Conservation (phyloP, 2,888 invertebrate species). For the Apodemia zela region DNA sequence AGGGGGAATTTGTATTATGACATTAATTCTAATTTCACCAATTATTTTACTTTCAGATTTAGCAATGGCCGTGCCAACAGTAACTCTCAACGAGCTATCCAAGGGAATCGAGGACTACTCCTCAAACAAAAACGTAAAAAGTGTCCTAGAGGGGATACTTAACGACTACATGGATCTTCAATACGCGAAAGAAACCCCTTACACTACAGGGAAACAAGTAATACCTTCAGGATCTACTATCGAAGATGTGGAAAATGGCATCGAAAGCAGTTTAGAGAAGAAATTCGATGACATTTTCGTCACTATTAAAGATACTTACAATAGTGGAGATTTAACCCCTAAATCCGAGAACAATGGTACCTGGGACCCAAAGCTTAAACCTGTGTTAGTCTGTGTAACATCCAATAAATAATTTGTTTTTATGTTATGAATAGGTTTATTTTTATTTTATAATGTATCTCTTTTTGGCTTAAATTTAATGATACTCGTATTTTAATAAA, state of each 20-base stretch:
- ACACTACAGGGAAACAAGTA: conserved; percentile 64
- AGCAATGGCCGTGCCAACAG: conserved; percentile 52
- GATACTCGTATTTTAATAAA: too few species aligned
- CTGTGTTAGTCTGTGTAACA: conserved; percentile 58
- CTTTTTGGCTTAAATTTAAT: conserved; percentile 7
- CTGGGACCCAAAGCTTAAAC: conserved; percentile 60
- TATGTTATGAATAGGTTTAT: conserved; percentile 20
- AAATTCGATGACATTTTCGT: conserved; percentile 55
- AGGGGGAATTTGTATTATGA: too few species aligned
- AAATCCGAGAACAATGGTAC: conserved; percentile 49
- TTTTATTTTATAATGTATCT: conserved; percentile 22
- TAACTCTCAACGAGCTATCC: conserved; percentile 54
- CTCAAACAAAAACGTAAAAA: conserved; percentile 46
- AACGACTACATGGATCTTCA: conserved; percentile 69
- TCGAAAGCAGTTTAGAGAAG: conserved; percentile 43
- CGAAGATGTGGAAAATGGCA: conserved; percentile 51
- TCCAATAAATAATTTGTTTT: conserved; percentile 42
- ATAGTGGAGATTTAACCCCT: conserved; percentile 57
- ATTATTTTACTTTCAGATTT: conserved; percentile 30
- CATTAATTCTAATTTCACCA: too few species aligned
- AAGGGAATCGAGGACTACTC: conserved; percentile 49
- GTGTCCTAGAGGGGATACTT: conserved; percentile 58
- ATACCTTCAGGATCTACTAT: conserved; percentile 50
- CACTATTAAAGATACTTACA: conserved; percentile 53
- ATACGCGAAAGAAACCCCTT: conserved; percentile 60